phyloP scores from a whole-genome alignment of 2,888 invertebrate species.

The Theristus sp. region DNA sequence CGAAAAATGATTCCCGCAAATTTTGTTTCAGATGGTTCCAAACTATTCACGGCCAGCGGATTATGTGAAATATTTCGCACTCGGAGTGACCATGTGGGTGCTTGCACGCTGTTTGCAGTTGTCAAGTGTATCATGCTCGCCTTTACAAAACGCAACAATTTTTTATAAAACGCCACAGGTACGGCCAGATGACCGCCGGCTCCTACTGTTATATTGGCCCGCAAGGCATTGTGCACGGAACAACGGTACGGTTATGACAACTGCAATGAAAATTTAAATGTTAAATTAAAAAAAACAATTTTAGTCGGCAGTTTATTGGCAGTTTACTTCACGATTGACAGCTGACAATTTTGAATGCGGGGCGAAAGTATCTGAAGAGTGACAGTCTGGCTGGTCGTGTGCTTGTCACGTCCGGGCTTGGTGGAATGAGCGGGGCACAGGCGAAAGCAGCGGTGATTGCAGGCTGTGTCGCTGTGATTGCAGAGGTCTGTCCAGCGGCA shows the following conservation, averaged over 20 bases:
- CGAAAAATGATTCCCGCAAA: neutral
- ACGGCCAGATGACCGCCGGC: conserved; percentile 48
- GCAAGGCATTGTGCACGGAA: conserved; percentile 47
- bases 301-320: too few relatives aligned
- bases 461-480: conserved; percentile 44
- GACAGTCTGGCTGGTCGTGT: conserved; percentile 38
- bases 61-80: conserved; percentile 43
- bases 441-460: conserved; percentile 44
- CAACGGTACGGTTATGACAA: conserved; percentile 35
- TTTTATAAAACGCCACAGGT: too few relatives aligned
- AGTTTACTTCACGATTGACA: conserved; percentile 25
- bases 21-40: conserved; percentile 37
- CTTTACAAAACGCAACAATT: too few relatives aligned
- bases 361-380: conserved; percentile 37
- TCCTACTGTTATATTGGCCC: conserved; percentile 47
- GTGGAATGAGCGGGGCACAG: conserved; percentile 46
- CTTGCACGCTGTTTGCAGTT: neutral
- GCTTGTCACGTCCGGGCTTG: conserved; percentile 42
- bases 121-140: too few relatives aligned
- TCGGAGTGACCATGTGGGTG: conserved; percentile 41
- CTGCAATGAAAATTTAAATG: too few relatives aligned
- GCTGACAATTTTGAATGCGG: conserved; percentile 44
- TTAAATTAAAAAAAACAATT: too few relatives aligned
- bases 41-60: conserved; percentile 40
- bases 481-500: conserved; percentile 40